Conservation (phyloP, 2,888 invertebrate genomes). For the Ornithoptera alexandrae region DNA sequence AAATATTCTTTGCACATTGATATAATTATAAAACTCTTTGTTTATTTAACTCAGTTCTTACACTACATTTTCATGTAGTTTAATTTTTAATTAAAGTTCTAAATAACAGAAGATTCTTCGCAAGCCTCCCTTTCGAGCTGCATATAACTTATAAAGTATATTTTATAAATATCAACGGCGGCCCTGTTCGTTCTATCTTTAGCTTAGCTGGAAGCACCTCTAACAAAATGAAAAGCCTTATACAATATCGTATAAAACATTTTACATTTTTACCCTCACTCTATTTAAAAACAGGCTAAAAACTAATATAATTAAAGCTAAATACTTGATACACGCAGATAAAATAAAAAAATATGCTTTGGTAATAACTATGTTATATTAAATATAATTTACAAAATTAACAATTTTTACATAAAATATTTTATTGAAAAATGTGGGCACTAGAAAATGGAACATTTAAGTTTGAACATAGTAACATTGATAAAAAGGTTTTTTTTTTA, state of each 20-base stretch:
- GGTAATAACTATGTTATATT: too few species aligned
- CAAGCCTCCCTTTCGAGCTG: not conserved
- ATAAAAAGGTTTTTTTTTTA: too few species aligned
- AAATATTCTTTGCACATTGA: too few species aligned
- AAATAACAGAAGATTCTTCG: not conserved
- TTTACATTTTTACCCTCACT: not conserved
- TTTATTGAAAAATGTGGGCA: too few species aligned
- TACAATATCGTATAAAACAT: slow-evolving; percentile 4
- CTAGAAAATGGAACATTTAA: too few species aligned
- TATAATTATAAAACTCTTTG: too few species aligned
- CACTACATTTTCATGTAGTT: too few species aligned
- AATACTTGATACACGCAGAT: not conserved
- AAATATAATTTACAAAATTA: too few species aligned
- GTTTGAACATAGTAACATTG: too few species aligned
- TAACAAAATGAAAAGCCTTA: slow-evolving; percentile 14
- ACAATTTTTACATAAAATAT: too few species aligned
- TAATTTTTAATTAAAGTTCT: not conserved
- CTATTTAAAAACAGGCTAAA: not conserved
- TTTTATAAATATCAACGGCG: slow-evolving; percentile 16
- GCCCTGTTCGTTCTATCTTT: slow-evolving; percentile 22
- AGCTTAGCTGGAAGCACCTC: slow-evolving; percentile 12
- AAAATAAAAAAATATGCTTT: too few species aligned
- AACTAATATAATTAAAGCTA: not conserved
- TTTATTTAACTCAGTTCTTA: too few species aligned
- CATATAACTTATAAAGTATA: not conserved